phyloP scores from a whole-genome alignment of 23 tunicate species.

The Aplidium turbinatum region DNA sequence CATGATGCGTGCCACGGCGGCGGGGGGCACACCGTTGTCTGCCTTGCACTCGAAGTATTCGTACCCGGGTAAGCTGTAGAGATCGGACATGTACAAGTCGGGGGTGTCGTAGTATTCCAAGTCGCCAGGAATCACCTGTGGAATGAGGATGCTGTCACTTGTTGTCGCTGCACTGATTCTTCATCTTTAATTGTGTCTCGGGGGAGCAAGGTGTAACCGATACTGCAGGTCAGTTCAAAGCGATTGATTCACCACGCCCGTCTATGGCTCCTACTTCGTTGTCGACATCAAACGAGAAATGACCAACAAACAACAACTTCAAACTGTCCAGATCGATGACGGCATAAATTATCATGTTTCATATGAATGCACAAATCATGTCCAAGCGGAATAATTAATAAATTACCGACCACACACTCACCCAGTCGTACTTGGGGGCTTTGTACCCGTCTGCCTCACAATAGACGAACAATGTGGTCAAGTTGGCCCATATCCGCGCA shows the following conservation, averaged over 20 bases:
- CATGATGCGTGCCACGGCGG: conserved; percentile 21
- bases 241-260: too few relatives aligned
- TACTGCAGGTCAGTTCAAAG: too few relatives aligned
- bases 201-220: too few relatives aligned
- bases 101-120: conserved; percentile 21
- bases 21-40: conserved; percentile 68
- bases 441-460: conserved; percentile 88
- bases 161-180: too few relatives aligned
- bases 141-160: background rate
- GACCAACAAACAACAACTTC: too few relatives aligned
- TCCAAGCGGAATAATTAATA: too few relatives aligned
- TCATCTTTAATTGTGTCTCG: too few relatives aligned
- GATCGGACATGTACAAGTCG: conserved; percentile 38
- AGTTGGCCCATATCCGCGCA: conserved; percentile 81
- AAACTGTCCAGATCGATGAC: too few relatives aligned
- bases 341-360: too few relatives aligned
- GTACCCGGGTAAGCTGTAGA: conserved; percentile 49
- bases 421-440: conserved; percentile 69
- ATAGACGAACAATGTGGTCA: conserved; percentile 46
- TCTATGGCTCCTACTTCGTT: too few relatives aligned
- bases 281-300: too few relatives aligned
- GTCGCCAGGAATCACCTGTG: conserved; percentile 63
- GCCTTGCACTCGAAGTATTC: conserved; percentile 72
- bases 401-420: conserved; percentile 13
- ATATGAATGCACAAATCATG: too few relatives aligned